Evolutionary conservation across 2,113 vertebrate species (phyloP).

Genomic region (Gymnorhina tibicen): DNA sequence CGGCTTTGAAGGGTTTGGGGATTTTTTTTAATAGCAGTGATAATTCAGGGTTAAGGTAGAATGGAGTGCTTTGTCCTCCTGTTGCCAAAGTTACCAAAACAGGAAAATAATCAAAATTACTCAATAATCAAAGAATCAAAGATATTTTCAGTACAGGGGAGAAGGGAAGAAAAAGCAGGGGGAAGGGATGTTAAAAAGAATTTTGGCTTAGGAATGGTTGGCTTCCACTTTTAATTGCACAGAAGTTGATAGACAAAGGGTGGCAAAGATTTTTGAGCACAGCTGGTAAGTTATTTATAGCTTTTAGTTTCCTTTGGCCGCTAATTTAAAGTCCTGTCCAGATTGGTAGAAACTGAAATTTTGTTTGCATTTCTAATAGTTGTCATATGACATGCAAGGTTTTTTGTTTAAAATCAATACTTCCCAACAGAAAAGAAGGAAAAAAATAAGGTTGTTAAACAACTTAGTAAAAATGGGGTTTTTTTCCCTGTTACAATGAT

Average conservation of each 20-base stretch:
- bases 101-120: not conserved
- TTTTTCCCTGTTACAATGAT: not conserved
- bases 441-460: not conserved
- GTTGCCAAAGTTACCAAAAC: not conserved
- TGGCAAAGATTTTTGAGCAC: not conserved
- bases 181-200: not conserved
- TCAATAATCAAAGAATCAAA: not conserved
- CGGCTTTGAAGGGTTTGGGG: not conserved
- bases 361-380: not conserved
- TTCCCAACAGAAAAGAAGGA: not conserved
- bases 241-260: not conserved
- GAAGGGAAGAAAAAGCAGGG: not conserved
- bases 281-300: not conserved
- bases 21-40: not conserved
- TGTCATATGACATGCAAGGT: accelerated
- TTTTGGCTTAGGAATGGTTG: not conserved
- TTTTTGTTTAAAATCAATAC: not conserved
- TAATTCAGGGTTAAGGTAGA: not conserved
- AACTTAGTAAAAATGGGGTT: not conserved
- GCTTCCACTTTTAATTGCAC: not conserved
- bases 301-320: not conserved
- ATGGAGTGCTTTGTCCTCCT: not conserved
- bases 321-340: not conserved
- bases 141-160: not conserved
- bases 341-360: not conserved